These are phyloP conservation scores for Aurelia sp. DNA, from an alignment of 30 jellyfish, hydroid and myxozoan genomes.

Conservation along the genomic window DNA sequence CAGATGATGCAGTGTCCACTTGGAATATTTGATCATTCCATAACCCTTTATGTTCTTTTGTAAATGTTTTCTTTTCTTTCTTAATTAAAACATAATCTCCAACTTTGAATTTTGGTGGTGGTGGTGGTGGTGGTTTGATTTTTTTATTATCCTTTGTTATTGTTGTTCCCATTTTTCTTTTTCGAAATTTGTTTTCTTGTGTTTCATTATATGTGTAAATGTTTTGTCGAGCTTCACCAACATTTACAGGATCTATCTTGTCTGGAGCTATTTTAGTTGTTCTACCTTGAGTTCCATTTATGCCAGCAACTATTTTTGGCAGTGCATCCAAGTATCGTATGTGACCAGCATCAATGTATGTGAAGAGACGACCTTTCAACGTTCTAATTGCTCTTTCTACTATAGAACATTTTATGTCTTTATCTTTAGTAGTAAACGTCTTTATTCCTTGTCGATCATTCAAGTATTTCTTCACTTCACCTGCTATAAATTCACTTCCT, in stretches of 20 bases:
- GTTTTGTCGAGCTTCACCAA: background rate
- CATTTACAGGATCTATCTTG: background rate
- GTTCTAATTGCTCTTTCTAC: background rate
- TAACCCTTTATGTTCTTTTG: background rate
- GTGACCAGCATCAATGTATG: background rate
- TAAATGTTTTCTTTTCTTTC: background rate
- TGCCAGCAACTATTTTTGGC: background rate
- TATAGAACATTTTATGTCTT: background rate
- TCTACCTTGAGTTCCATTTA: background rate
- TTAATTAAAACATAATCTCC: background rate
- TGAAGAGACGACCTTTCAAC: too few relatives aligned
- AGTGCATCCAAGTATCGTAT: too few relatives aligned
- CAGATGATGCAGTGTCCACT: background rate
- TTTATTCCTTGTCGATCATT: background rate
- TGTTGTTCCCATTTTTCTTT: background rate
- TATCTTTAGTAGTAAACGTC: background rate
- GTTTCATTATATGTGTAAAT: too few relatives aligned
- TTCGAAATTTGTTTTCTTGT: background rate
- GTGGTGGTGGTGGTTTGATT: background rate
- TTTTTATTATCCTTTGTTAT: too few relatives aligned
- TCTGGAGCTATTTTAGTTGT: background rate
- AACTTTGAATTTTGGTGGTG: background rate
- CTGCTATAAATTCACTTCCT: background rate
- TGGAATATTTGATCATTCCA: background rate
- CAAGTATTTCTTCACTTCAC: background rate